Conservation (phyloP, 2,113 vertebrate species). For the Prochilodus magdalenae region DNA sequence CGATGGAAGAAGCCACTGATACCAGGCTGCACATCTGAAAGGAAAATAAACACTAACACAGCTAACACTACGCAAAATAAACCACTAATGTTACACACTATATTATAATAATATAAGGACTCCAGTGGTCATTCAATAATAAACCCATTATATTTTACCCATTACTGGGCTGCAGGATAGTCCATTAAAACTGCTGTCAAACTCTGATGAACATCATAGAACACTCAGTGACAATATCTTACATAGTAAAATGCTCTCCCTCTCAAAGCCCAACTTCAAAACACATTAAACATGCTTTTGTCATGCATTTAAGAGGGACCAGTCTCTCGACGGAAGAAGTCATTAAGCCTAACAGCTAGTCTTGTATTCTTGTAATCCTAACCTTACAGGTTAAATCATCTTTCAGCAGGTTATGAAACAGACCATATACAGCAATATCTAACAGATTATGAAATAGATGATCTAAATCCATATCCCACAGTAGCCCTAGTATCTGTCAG, state of each 20-base stretch:
- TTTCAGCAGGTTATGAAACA: constrained; percentile 11
- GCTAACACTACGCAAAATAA: constrained; percentile 14
- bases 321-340: background rate
- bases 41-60: constrained; percentile 8
- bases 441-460: background rate
- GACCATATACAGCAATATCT: background rate
- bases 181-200: background rate
- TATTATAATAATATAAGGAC: constrained; percentile 40
- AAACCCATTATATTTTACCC: background rate
- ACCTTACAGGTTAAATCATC: background rate
- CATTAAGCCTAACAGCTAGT: background rate
- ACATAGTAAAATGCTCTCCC: background rate
- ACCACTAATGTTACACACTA: constrained; percentile 37
- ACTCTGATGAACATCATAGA: constrained; percentile 23
- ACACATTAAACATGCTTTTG: constrained; percentile 17
- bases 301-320: constrained; percentile 29
- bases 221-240: constrained; percentile 13
- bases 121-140: constrained; percentile 31
- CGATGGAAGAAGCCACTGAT: constrained; percentile 11
- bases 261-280: constrained; percentile 10
- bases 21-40: constrained; percentile 16
- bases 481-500: background rate
- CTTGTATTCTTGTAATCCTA: too few relatives aligned
- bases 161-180: background rate
- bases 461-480: background rate